Evolutionary conservation across 1,140 invertebrate species (phyloP).

Genomic region (Calliopsis andreniformis): DNA sequence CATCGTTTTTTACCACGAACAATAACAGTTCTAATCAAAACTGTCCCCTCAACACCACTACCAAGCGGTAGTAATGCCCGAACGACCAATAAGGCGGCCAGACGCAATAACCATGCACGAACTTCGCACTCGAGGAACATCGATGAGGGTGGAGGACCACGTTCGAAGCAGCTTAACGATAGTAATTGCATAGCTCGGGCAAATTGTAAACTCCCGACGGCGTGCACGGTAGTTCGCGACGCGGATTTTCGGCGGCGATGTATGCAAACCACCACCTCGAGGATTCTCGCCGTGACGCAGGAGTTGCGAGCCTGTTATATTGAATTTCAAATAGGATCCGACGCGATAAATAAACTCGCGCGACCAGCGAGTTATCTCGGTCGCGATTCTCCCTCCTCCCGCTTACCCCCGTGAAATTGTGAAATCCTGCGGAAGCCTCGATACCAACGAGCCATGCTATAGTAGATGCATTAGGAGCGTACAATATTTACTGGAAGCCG

Average conservation of each 20-base stretch:
- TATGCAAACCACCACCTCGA: slow-evolving; percentile 38
- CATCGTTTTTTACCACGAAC: neutral
- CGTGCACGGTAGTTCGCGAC: neutral
- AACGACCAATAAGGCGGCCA: slow-evolving; percentile 39
- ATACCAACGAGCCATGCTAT: slow-evolving; percentile 11
- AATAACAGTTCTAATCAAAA: neutral
- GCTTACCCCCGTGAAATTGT: slow-evolving; percentile 25
- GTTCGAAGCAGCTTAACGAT: slow-evolving; percentile 32
- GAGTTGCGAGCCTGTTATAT: slow-evolving; percentile 39
- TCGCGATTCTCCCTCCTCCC: slow-evolving; percentile 4
- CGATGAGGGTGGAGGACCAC: neutral
- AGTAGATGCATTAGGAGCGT: slow-evolving; percentile 10
- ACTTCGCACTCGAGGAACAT: slow-evolving; percentile 10
- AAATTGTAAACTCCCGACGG: slow-evolving; percentile 46
- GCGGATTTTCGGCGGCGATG: slow-evolving; percentile 33
- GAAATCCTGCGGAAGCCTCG: slow-evolving; percentile 46
- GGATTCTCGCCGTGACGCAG: slow-evolving; percentile 11
- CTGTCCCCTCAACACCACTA: slow-evolving; percentile 14
- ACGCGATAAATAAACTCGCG: slow-evolving; percentile 61
- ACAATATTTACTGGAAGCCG: slow-evolving; percentile 11
- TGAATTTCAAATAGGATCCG: slow-evolving; percentile 60
- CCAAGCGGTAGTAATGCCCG: neutral
- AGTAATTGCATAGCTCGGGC: slow-evolving; percentile 57
- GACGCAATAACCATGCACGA: slow-evolving; percentile 48
- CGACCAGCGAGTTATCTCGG: slow-evolving; percentile 21